Conservation (phyloP, 2,888 invertebrate genomes). For the Acronicta leporina region DNA sequence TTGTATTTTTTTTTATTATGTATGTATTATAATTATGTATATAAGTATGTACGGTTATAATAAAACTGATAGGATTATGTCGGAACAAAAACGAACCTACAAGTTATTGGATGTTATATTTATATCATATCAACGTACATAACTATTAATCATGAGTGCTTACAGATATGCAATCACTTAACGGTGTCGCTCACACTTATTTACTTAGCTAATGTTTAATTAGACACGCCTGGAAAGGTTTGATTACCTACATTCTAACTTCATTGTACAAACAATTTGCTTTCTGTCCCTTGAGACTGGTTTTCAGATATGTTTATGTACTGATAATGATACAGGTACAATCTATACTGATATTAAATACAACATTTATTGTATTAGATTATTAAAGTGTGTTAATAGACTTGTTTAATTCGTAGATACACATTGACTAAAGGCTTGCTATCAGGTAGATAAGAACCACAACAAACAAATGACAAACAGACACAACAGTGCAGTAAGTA, state of each 20-base stretch:
- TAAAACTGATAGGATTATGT: background rate
- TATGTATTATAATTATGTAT: too few relatives aligned
- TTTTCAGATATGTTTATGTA: conserved; percentile 8
- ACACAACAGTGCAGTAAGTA: conserved; percentile 23
- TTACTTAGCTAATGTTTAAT: conserved; percentile 30
- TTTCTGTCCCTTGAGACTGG: conserved; percentile 2
- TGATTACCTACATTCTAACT: background rate
- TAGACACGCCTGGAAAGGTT: conserved; percentile 16
- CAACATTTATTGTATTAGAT: conserved; percentile 7
- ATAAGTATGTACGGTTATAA: background rate
- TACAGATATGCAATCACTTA: conserved; percentile 39
- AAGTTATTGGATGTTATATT: conserved; percentile 8
- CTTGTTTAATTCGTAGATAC: conserved; percentile 31
- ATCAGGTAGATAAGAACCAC: conserved; percentile 42
- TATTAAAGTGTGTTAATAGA: conserved; percentile 38
- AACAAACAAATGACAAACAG: conserved; percentile 45
- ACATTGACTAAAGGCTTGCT: conserved; percentile 36
- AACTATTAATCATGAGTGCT: conserved; percentile 27
- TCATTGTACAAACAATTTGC: conserved; percentile 6
- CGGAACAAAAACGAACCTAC: background rate
- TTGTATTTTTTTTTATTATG: too few relatives aligned
- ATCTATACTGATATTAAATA: conserved; percentile 15
- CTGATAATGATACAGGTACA: conserved; percentile 1
- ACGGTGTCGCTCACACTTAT: conserved; percentile 23
- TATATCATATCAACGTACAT: conserved; percentile 26